phyloP scores from a whole-genome alignment of 2,888 invertebrate species.

The Encarsia formosa region DNA sequence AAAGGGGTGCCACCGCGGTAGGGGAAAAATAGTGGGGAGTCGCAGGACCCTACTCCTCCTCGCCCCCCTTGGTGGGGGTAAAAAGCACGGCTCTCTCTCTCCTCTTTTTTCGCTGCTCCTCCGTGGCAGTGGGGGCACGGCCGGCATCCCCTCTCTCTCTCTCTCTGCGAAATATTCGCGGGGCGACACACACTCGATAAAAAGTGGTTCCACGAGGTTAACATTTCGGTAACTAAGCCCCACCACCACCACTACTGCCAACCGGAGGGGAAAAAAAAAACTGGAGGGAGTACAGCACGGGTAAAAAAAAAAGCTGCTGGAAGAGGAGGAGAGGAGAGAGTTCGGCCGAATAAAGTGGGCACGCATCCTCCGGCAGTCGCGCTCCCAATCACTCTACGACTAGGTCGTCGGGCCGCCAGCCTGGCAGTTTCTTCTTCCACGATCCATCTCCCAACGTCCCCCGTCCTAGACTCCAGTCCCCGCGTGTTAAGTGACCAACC shows the following conservation, averaged over 20 bases:
- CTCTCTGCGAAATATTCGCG: constrained; percentile 56
- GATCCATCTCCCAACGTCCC: constrained; percentile 24
- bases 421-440: constrained; percentile 22
- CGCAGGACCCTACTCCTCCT: no score
- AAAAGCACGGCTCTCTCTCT: no score
- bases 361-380: no score
- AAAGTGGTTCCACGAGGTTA: constrained; percentile 63
- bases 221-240: constrained; percentile 54
- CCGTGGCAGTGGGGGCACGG: no score
- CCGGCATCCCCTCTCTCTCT: constrained; percentile 43
- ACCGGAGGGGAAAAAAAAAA: constrained; percentile 21
- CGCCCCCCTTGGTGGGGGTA: no score
- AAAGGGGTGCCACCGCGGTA: no score
- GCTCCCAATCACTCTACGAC: constrained; percentile 53
- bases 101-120: constrained; percentile 32
- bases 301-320: constrained; percentile 10
- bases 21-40: no score
- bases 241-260: not conserved
- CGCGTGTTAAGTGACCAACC: no score
- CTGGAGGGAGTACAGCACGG: constrained; percentile 13
- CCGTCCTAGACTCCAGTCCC: no score
- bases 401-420: constrained; percentile 51
- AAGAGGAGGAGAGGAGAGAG: constrained; percentile 22
- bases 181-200: constrained; percentile 61
- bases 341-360: constrained; percentile 47